Evolutionary conservation across 2,797 vertebrate species (phyloP).

Genomic region (Varecia variegata): DNA sequence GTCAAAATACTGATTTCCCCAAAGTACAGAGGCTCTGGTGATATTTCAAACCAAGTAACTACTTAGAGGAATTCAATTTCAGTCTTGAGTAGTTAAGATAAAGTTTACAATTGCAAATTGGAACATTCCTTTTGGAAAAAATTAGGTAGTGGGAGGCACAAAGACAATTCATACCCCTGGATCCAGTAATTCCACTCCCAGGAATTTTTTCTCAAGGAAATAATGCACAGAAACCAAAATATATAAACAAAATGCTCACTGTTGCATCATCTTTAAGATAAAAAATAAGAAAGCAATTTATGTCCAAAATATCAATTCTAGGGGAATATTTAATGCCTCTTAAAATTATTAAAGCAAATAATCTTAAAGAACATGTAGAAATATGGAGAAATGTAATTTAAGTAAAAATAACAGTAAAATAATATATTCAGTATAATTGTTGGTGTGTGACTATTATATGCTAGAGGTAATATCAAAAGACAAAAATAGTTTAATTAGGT

Average conservation of each 20-base stretch:
- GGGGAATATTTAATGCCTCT: not conserved
- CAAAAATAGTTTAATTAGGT: constrained; percentile 10
- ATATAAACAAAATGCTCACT: not conserved
- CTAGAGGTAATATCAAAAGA: not conserved
- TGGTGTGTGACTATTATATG: not conserved
- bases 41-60: constrained; percentile 47
- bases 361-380: not conserved
- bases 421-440: not conserved
- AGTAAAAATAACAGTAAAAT: constrained; percentile 23
- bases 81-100: constrained; percentile 46
- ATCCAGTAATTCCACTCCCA: not conserved
- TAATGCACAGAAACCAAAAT: constrained; percentile 19
- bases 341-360: not conserved
- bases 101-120: constrained; percentile 27
- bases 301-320: not conserved
- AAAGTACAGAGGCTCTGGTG: constrained; percentile 17
- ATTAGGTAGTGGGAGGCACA: not conserved
- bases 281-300: not conserved
- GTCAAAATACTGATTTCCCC: constrained; percentile 47
- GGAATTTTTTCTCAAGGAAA: constrained; percentile 24
- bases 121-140: constrained; percentile 27
- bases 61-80: constrained; percentile 47
- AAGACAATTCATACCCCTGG: not conserved
- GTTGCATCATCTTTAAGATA: not conserved
- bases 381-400: not conserved